Conservation (phyloP, 1,140 invertebrate species). For the Bombus cullumanus region DNA sequence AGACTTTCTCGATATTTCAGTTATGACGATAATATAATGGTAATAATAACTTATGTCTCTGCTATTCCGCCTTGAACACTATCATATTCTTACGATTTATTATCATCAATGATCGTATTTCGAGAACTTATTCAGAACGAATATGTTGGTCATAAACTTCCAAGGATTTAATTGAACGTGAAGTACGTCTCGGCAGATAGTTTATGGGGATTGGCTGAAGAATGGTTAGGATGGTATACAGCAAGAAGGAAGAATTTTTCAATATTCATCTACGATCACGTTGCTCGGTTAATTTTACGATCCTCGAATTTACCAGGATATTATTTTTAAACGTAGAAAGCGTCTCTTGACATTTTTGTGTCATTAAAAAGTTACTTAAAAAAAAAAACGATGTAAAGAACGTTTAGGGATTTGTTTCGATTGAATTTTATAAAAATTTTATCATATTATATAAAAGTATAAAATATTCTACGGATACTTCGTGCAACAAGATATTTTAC, state of each 20-base stretch:
- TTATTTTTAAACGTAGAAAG: neutral
- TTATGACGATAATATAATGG: neutral
- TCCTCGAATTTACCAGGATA: neutral
- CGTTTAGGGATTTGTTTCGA: neutral
- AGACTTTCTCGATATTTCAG: neutral
- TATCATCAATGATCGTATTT: neutral
- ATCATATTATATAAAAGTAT: neutral
- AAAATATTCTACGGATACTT: neutral
- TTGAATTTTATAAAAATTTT: neutral
- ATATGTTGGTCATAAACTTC: neutral
- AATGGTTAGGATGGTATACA: neutral
- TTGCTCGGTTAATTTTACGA: neutral
- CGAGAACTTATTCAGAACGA: neutral
- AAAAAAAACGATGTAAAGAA: neutral
- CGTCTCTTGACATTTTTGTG: neutral
- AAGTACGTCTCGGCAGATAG: neutral
- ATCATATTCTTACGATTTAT: neutral
- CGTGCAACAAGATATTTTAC: neutral
- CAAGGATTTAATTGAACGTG: neutral
- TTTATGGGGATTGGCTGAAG: neutral
- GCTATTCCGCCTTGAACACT: neutral
- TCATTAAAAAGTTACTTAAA: too few species aligned
- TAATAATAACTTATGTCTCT: neutral
- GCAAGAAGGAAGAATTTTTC: neutral
- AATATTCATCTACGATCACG: neutral